phyloP scores from a whole-genome alignment of 2,888 invertebrate species.

The Hololepta plana region DNA sequence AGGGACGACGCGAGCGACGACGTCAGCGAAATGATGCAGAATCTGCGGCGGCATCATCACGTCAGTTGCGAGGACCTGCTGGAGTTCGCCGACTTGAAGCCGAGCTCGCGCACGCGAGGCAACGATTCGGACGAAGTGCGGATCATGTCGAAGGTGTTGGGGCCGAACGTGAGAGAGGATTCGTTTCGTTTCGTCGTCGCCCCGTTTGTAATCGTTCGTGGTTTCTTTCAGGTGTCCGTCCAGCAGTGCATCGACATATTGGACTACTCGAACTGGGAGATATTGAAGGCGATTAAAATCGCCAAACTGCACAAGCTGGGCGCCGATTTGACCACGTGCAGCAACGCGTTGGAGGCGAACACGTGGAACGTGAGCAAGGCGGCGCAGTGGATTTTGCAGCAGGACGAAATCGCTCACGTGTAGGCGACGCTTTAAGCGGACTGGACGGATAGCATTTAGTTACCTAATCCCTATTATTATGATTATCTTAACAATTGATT shows the following conservation, averaged over 20 bases:
- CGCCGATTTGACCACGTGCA: conserved; percentile 25
- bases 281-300: conserved; percentile 74
- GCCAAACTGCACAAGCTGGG: conserved; percentile 40
- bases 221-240: conserved; percentile 36
- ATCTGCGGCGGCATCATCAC: conserved; percentile 34
- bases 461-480: no score
- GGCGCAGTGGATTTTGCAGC: conserved; percentile 37
- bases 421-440: conserved; percentile 10
- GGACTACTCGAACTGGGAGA: conserved; percentile 75
- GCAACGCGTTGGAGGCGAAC: conserved; percentile 36
- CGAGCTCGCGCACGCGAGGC: conserved; percentile 64
- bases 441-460: no score
- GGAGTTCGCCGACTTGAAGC: conserved; percentile 72
- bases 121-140: conserved; percentile 83
- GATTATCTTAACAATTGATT: no score
- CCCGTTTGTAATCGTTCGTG: conserved; percentile 5
- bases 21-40: conserved; percentile 5
- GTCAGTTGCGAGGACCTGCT: conserved; percentile 83
- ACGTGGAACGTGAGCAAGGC: conserved; percentile 52
- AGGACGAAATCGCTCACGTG: no score
- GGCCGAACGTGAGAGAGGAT: conserved; percentile 39
- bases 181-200: conserved; percentile 2
- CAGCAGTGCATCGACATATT: conserved; percentile 65
- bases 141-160: conserved; percentile 77
- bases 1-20: conserved; percentile 4